Evolutionary conservation across 2,888 invertebrate species (phyloP).

Genomic region (Agapostemon virescens): DNA sequence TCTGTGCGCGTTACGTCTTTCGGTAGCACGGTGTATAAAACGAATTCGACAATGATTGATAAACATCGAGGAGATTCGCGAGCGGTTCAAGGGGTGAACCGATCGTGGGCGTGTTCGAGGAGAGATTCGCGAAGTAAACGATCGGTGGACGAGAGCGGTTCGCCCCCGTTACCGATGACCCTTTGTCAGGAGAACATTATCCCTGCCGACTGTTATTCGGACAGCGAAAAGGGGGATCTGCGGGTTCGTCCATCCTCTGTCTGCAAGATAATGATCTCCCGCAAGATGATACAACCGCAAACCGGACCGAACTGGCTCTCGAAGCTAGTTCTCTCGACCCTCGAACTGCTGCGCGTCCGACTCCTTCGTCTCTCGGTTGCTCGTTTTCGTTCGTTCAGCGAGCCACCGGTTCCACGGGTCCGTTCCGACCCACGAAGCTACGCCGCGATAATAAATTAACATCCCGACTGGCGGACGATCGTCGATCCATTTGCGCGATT

Average conservation of each 20-base stretch:
- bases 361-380: neutral
- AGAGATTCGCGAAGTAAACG: neutral
- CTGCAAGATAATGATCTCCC: conserved; percentile 66
- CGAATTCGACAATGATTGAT: too few species aligned
- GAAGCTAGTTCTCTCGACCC: conserved; percentile 11
- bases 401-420: neutral
- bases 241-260: conserved; percentile 33
- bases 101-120: neutral
- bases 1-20: too few species aligned
- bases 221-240: conserved; percentile 49
- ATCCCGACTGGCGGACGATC: neutral
- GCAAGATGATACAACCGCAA: conserved; percentile 53
- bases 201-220: conserved; percentile 60
- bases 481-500: conserved; percentile 45
- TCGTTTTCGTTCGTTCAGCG: conserved; percentile 10
- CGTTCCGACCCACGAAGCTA: neutral
- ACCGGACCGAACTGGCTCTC: conserved; percentile 1
- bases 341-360: neutral
- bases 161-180: conserved; percentile 20
- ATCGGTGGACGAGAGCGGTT: neutral
- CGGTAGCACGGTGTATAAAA: too few species aligned
- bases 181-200: conserved; percentile 55
- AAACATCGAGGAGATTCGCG: fast-evolving
- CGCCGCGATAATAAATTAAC: neutral
- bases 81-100: neutral